Percentiles rank a stretch among this genome's conserved stretches.
phyloP scores from a whole-genome alignment of 2,888 invertebrate species.

The Cephus runcator region DNA sequence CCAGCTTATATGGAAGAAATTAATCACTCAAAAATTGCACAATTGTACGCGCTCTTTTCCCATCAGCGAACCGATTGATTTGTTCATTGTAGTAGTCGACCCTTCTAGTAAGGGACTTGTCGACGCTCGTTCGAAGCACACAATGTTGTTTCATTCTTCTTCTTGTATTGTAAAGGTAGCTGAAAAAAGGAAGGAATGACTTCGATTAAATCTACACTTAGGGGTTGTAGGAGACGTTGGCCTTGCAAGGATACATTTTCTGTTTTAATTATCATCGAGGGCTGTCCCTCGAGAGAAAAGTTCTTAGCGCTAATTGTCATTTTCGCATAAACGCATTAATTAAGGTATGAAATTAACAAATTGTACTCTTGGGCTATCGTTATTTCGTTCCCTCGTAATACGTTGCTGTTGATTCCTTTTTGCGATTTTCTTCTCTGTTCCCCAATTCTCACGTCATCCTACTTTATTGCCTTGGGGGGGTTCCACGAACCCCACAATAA shows the following conservation, averaged over 20 bases:
- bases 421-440: not conserved
- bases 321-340: not conserved
- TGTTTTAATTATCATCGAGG: not conserved
- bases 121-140: constrained; percentile 3
- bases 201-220: not conserved
- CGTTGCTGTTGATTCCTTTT: not conserved
- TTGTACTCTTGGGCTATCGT: not conserved
- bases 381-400: not conserved
- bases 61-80: not conserved
- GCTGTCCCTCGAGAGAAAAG: not conserved
- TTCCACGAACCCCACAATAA: not conserved
- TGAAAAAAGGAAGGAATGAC: not conserved
- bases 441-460: not conserved
- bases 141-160: constrained; percentile 7
- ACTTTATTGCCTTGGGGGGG: not conserved
- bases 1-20: not conserved
- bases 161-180: not conserved
- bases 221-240: not conserved
- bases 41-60: not conserved
- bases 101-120: not conserved
- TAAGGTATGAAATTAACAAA: not conserved
- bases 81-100: not conserved
- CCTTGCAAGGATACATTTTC: not conserved
- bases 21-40: not conserved
- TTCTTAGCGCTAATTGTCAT: not conserved